Percentiles rank a stretch among this genome's conserved stretches.
Evolutionary conservation across 1,140 invertebrate species (phyloP).

Genomic region (Akabosia matsudoensis): DNA sequence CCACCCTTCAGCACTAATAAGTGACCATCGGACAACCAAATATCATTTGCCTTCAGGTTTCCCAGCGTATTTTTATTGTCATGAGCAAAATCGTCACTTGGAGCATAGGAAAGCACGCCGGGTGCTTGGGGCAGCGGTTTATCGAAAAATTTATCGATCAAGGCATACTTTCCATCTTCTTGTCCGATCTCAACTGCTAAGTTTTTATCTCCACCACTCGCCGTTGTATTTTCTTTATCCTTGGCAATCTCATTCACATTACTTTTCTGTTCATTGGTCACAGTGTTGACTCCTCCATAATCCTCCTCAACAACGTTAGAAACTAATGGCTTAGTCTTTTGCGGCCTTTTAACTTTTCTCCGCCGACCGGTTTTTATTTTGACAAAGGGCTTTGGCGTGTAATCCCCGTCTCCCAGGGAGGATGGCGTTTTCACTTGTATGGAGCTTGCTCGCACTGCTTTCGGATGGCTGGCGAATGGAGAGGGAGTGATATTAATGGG

Average conservation of each 20-base stretch:
- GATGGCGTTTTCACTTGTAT: constrained; percentile 22
- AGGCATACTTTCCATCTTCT: constrained; percentile 80
- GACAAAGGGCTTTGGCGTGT: constrained; percentile 10
- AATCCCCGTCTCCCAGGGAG: not conserved
- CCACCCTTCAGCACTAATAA: constrained; percentile 77
- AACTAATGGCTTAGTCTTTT: constrained; percentile 17
- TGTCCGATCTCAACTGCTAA: constrained; percentile 45
- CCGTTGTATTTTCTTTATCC: constrained; percentile 24
- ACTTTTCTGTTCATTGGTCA: not conserved
- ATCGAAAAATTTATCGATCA: constrained; percentile 81
- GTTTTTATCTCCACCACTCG: constrained; percentile 39
- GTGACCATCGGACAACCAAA: constrained; percentile 85
- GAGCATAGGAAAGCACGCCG: constrained; percentile 74
- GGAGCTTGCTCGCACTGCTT: not conserved
- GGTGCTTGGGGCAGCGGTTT: constrained; percentile 63
- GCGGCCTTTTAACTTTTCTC: constrained; percentile 45
- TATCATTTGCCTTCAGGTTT: constrained; percentile 75
- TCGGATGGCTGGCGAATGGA: constrained; percentile 5
- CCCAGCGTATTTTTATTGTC: constrained; percentile 63
- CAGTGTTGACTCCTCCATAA: not conserved
- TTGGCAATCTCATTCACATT: constrained; percentile 3
- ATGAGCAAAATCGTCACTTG: constrained; percentile 60
- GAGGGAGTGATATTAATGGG: constrained; percentile 6
- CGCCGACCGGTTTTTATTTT: constrained; percentile 33
- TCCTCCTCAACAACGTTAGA: constrained; percentile 10